Evolutionary conservation across 2,113 vertebrate genomes (phyloP), one percentile per base, ranked within the genome.

Genomic region (Spea multiplicata): DNA sequence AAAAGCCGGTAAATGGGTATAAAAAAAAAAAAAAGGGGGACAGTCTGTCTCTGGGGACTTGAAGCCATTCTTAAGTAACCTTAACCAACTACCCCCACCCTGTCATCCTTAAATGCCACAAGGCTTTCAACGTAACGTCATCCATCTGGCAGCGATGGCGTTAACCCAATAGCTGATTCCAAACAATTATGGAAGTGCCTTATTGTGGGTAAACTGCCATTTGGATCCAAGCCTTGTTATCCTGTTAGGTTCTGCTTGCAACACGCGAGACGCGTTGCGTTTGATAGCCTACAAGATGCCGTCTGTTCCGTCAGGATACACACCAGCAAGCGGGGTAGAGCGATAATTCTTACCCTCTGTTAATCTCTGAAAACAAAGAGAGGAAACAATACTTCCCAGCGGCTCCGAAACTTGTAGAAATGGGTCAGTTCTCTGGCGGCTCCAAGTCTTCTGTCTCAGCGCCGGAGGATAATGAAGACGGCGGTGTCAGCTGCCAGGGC

Each of bases 401-500:
- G 30, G 53, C 17, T 47, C 13, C 48, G 45, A 77, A 77, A 61
- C 13, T 48, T 44, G 66, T 7, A 30, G 61, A 76, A 61, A 55
- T 77, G 52, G 68, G 75, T 70, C 75, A 77, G 53, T 46, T 77
- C 66, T 77, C 75, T 47, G 45, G 53, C 49, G 75, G 12, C 55
- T 71, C 44, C n/a, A 53, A 66, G 57, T 49, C 49, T 75, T 52
- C 44, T 50, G 10, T 64, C 44, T 75, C 74, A 52, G 14, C 9
- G 53, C 74, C 52, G 7, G 52, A 4, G 9, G 45, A 69, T 76
- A 69, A 69, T 47, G 10, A 47, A 69, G 74, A 16, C 30, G 9
- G 50, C 66, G 10, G 50, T 68, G 44, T 49, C 44, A 76, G 50
- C 66, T 17, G 74, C 65, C 65, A 46, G 50, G n/a, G 59, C 8